Evolutionary conservation across 92 coral and sea anemone species (phyloP).

Genomic region (Umimayanthus chanpuru): DNA sequence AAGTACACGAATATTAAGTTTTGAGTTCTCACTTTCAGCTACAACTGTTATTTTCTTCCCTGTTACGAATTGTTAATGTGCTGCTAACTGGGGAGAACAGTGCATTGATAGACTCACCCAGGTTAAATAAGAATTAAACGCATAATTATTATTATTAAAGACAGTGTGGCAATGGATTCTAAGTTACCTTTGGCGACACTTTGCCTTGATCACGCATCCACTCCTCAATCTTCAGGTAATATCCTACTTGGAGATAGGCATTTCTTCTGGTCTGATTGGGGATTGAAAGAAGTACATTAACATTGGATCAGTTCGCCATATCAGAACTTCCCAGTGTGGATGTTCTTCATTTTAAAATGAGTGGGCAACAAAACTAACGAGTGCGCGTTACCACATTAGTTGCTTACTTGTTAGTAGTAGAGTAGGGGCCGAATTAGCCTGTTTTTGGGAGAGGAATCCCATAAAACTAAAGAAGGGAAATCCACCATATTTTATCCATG

Average conservation of each 20-base stretch:
- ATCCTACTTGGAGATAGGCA: constrained; percentile 17
- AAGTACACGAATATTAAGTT: background rate
- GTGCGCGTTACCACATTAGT: no score
- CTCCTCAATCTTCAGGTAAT: constrained; percentile 10
- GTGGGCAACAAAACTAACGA: no score
- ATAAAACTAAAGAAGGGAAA: no score
- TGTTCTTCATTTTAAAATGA: no score
- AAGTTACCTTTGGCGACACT: constrained; percentile 29
- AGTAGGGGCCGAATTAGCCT: no score
- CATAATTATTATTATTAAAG: background rate
- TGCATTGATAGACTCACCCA: background rate
- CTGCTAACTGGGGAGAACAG: background rate
- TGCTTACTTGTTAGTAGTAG: no score
- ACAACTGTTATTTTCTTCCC: background rate
- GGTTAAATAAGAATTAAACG: background rate
- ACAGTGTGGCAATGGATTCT: background rate
- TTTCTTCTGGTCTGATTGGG: constrained; percentile 16
- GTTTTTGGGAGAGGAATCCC: no score
- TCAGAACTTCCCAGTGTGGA: background rate
- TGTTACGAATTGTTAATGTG: background rate
- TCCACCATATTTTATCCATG: no score
- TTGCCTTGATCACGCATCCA: constrained; percentile 23
- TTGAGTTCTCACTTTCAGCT: background rate
- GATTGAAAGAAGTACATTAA: background rate
- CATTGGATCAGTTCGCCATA: background rate